A percentile compares a stretch with the other conserved stretches of the same genome.
Evolutionary conservation across 2,797 vertebrate species (phyloP).

Genomic region (Scyliorhinus canicula): DNA sequence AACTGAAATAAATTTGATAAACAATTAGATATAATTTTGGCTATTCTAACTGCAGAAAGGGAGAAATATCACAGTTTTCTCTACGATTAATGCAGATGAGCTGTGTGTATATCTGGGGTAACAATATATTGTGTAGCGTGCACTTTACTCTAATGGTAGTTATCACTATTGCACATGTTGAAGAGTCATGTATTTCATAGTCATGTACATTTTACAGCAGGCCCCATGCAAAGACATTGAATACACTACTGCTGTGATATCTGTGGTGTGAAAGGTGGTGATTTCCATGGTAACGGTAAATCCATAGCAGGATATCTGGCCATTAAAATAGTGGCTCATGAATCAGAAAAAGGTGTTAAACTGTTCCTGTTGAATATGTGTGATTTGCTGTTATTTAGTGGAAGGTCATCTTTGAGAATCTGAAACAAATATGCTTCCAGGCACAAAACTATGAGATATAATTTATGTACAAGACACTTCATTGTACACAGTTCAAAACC

Average conservation of each 20-base stretch:
- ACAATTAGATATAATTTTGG: neutral
- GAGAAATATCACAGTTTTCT: neutral
- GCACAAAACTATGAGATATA: neutral
- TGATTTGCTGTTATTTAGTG: neutral
- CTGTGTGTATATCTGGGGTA: neutral
- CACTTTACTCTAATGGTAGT: neutral
- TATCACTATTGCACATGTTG: neutral
- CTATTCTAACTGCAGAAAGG: neutral
- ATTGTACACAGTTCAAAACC: neutral
- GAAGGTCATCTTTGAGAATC: neutral
- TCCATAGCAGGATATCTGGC: neutral
- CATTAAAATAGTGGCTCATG: neutral
- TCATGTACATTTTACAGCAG: neutral
- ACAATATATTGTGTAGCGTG: neutral
- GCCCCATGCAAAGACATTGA: neutral
- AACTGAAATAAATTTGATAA: neutral
- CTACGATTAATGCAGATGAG: neutral
- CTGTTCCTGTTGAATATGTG: neutral
- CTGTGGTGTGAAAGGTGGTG: neutral
- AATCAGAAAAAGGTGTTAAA: neutral
- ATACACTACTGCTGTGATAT: neutral
- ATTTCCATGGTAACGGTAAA: constrained; percentile 2
- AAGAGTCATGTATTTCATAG: neutral
- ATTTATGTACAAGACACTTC: neutral
- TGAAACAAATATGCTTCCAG: neutral